Conservation (phyloP, 1,140 invertebrate genomes). For the Brachionus manjavacas region DNA sequence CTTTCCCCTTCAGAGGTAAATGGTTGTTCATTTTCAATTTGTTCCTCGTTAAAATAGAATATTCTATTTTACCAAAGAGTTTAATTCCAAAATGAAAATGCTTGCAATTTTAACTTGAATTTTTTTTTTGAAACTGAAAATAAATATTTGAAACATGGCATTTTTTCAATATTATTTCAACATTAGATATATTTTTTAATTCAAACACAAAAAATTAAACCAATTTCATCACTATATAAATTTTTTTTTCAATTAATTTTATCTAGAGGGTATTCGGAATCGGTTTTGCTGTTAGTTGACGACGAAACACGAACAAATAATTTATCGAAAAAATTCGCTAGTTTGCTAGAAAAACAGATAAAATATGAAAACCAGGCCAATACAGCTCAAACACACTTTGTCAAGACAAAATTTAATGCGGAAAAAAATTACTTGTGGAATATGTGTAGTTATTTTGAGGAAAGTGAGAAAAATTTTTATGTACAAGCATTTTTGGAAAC, state of each 20-base stretch:
- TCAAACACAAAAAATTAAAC: too few species aligned
- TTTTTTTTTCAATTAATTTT: background rate
- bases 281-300: background rate
- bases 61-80: too few species aligned
- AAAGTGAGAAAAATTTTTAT: conserved; percentile 16
- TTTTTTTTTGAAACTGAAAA: too few species aligned
- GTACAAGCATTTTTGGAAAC: conserved; percentile 10
- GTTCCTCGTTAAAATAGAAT: too few species aligned
- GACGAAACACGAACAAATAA: background rate
- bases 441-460: conserved; percentile 26
- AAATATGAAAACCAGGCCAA: background rate
- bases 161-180: too few species aligned
- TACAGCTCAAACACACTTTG: background rate
- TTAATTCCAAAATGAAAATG: too few species aligned
- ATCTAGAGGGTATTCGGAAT: background rate
- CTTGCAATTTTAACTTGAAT: too few species aligned
- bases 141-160: too few species aligned
- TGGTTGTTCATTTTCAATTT: too few species aligned
- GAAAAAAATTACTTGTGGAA: conserved; percentile 38
- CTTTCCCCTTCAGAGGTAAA: too few species aligned
- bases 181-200: too few species aligned
- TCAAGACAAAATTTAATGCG: conserved; percentile 35
- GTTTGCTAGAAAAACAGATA: background rate
- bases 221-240: too few species aligned
- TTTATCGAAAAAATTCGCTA: background rate